Evolutionary conservation across 2,797 vertebrate genomes (phyloP), one percentile per base, ranked within the genome.

Genomic region (Eulemur albifrons): DNA sequence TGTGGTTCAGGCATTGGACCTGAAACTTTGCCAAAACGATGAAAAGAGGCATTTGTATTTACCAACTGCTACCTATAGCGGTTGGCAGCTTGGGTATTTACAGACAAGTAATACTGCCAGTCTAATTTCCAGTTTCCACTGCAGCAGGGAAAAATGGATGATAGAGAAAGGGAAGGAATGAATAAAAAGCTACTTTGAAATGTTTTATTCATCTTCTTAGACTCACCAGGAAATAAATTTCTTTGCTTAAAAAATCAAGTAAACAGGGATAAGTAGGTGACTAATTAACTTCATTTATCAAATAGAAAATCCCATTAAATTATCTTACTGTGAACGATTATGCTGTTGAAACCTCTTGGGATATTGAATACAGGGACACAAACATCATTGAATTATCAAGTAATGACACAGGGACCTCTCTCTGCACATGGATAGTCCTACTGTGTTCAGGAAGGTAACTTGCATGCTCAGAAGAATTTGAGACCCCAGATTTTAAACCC

Each of bases 241-340:
- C 5, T 70, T 84, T 85, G 17, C 45, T 88, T 45, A 7, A 86
- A 59, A 85, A 85, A 52, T 63, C 30, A 90, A 75, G 25, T 82
- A 43, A 69, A 85, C 25, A 52, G 38, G 93, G 54, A 90, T 32
- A 81, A 87, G 63, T 54, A 90, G 73, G 38, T 89, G 48, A 96
- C 77, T 93, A 93, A 96, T 89, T 86, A 76, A 87, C 67, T 88
- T 97, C 45, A 94, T 54, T 75, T 86, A 92, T 93, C 81, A 97
- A 89, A 20, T 77, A 88, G 69, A 12, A 96, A 96, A 95, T 54
- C 30, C 48, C 69, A 89, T 95, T 93, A 84, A 92, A 72, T 96
- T 77, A 87, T 73, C 95, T 97, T 88, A 97, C 90, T 73, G 63
- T 83, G 50, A n/a, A 94, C 77, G 35, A 95, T 91, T 95, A 94